phyloP scores from a whole-genome alignment of 2,113 vertebrate species.

The Sylvietta virens region DNA sequence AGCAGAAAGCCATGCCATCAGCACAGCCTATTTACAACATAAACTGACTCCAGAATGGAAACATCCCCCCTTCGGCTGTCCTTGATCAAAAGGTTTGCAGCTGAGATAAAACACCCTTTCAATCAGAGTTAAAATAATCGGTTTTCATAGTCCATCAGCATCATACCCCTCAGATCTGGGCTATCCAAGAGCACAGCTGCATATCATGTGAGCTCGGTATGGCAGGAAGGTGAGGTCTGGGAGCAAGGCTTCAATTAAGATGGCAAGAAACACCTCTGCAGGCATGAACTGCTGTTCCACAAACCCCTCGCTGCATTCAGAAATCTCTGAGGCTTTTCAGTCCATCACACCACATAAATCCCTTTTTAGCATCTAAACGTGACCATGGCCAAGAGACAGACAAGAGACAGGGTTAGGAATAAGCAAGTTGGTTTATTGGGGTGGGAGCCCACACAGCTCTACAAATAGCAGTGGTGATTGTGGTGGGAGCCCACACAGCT shows the following conservation, averaged over 20 bases:
- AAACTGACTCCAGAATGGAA: not conserved
- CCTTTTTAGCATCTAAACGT: not conserved
- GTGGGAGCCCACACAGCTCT: not conserved
- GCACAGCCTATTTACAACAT: not conserved
- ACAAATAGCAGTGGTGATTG: not conserved
- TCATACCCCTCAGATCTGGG: not conserved
- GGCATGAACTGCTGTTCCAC: not conserved
- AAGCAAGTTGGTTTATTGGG: not conserved
- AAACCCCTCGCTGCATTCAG: not conserved
- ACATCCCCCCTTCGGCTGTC: not conserved
- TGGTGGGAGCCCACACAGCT: not conserved
- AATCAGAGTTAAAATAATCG: not conserved
- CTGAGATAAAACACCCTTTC: not conserved
- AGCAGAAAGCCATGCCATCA: not conserved
- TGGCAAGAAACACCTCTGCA: not conserved
- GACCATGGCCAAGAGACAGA: not conserved
- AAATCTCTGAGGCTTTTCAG: not conserved
- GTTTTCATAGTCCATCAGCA: not conserved
- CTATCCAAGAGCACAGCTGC: not conserved
- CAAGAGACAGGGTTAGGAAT: not conserved
- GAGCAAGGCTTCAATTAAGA: not conserved
- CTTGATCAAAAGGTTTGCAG: not conserved
- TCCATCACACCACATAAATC: not conserved
- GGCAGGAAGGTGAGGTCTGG: not conserved
- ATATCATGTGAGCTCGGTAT: not conserved